A percentile compares a stretch with the other conserved stretches of the same genome.
phyloP scores from a whole-genome alignment of 2,113 vertebrate genomes.

The Plecturocebus donacophilus region DNA sequence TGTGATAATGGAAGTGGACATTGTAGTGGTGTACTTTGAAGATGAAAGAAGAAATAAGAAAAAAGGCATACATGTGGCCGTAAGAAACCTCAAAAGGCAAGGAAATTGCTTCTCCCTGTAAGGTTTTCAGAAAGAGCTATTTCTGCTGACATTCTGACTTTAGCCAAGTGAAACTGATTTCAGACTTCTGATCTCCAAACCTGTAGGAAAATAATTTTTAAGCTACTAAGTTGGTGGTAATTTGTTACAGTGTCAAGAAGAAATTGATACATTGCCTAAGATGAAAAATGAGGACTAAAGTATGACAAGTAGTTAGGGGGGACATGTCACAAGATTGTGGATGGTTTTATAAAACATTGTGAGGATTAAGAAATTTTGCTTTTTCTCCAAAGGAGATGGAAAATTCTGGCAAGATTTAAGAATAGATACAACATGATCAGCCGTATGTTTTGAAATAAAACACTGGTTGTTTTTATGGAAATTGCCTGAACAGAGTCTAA shows the following conservation, averaged over 20 bases:
- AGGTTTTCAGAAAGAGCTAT: background rate
- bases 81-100: background rate
- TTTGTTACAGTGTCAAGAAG: background rate
- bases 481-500: background rate
- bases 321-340: background rate
- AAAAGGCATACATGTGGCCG: background rate
- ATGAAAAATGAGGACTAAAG: background rate
- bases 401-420: background rate
- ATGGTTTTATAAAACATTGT: background rate
- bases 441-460: background rate
- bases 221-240: background rate
- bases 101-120: background rate
- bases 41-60: background rate
- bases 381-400: background rate
- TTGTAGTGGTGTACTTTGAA: background rate
- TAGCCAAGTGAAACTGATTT: background rate
- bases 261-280: background rate
- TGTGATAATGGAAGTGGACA: background rate
- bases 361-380: background rate
- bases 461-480: background rate
- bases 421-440: background rate
- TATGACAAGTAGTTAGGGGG: background rate
- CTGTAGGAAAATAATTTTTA: background rate
- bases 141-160: no score
- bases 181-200: background rate